Conservation (phyloP, 1,140 invertebrate genomes). For the Andricus grossulariae region DNA sequence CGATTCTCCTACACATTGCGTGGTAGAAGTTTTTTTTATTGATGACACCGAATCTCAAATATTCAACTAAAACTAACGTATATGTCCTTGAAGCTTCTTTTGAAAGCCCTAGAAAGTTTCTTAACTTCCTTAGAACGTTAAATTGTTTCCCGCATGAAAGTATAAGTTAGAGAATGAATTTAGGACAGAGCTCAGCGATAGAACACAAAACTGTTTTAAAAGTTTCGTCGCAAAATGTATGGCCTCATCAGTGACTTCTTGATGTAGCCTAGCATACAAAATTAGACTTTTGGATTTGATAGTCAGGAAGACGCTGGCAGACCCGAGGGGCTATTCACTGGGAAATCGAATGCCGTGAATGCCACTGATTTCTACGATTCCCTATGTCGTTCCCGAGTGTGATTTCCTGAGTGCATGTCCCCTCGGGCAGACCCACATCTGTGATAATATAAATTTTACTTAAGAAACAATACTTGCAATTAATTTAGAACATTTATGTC, state of each 20-base stretch:
- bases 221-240: constrained; percentile 22
- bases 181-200: neutral
- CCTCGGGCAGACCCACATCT: no score
- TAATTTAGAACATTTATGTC: no score
- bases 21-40: neutral
- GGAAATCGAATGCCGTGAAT: no score
- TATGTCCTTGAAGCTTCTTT: constrained; percentile 11
- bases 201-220: neutral
- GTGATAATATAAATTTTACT: no score
- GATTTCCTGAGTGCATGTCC: no score
- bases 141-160: constrained; percentile 25
- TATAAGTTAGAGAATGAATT: constrained; percentile 12
- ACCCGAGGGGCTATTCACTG: no score
- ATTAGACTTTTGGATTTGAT: constrained; percentile 8
- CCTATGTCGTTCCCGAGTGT: no score
- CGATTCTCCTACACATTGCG: constrained; percentile 1
- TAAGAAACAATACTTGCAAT: no score
- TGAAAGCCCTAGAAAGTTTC: constrained; percentile 6
- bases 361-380: no score
- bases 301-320: neutral
- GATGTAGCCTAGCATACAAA: neutral
- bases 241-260: constrained; percentile 21
- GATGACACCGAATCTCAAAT: constrained; percentile 4
- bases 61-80: neutral
- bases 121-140: constrained; percentile 14